Conservation (phyloP, 2,888 invertebrate species). For the Apamea anceps region DNA sequence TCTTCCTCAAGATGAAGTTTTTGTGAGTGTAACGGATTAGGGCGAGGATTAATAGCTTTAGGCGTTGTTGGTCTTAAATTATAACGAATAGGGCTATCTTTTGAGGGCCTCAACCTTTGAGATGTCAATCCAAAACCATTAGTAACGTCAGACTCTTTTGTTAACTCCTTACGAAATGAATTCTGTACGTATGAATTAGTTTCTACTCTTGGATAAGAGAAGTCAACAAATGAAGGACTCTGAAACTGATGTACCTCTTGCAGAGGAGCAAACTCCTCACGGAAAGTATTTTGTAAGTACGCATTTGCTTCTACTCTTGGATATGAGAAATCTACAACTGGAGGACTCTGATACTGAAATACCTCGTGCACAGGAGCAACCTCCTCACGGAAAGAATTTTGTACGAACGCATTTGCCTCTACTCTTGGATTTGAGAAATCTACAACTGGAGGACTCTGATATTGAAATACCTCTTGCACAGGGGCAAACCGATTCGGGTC, state of each 20-base stretch:
- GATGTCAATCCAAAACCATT: background rate
- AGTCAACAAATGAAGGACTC: background rate
- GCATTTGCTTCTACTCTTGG: slow-evolving; percentile 11
- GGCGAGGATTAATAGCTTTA: slow-evolving; percentile 24
- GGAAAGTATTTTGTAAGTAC: background rate
- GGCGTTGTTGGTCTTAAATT: slow-evolving; percentile 22
- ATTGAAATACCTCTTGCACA: background rate
- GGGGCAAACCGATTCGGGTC: slow-evolving; percentile 8
- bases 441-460: background rate
- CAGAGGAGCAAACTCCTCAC: too few species aligned
- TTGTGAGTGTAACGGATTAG: slow-evolving; percentile 4
- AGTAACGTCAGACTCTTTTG: background rate
- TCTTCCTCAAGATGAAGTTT: background rate
- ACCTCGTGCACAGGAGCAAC: background rate
- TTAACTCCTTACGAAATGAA: background rate
- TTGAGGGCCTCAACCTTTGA: background rate
- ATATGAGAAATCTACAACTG: slow-evolving; percentile 22
- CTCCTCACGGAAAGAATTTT: background rate
- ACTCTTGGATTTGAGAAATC: background rate
- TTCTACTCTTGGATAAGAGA: background rate
- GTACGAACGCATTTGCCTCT: background rate
- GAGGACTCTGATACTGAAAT: slow-evolving; percentile 10
- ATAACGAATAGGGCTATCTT: slow-evolving; percentile 2
- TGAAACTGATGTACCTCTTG: background rate
- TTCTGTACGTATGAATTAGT: background rate